These are phyloP conservation scores for Meloidogyne hapla DNA, from an alignment of 1,140 invertebrate genomes.

Conservation along the genomic window DNA sequence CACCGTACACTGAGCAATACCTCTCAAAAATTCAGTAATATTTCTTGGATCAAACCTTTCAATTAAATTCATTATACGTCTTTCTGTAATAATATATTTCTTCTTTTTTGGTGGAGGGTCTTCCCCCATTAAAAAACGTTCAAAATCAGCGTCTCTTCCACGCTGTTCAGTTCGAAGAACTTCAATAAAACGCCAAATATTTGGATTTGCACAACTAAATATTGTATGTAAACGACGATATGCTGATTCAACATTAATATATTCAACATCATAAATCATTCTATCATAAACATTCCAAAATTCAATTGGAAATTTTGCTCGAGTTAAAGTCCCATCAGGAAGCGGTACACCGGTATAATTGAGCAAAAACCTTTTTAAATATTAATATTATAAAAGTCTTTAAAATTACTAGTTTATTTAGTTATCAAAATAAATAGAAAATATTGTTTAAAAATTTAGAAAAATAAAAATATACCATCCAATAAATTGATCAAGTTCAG, in stretches of 20 bases:
- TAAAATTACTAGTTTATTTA: not conserved
- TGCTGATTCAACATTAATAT: conserved; percentile 46
- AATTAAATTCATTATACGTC: conserved; percentile 4
- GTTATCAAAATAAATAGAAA: too few relatives aligned
- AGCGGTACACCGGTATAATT: conserved; percentile 13
- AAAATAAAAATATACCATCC: not conserved
- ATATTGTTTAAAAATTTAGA: too few relatives aligned
- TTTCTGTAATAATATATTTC: conserved; percentile 13
- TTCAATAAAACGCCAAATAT: conserved; percentile 46
- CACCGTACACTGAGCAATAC: not conserved
- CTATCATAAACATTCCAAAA: conserved; percentile 38
- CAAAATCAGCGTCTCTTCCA: conserved; percentile 36
- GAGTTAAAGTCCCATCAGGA: conserved; percentile 9
- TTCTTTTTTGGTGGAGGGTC: conserved; percentile 3
- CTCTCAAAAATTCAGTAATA: conserved; percentile 22
- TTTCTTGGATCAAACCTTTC: conserved; percentile 7
- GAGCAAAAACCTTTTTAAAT: conserved; percentile 11
- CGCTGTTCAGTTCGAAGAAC: conserved; percentile 41
- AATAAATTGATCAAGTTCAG: not conserved
- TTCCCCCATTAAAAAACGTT: conserved; percentile 23
- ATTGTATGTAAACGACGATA: conserved; percentile 36
- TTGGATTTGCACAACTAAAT: conserved; percentile 32
- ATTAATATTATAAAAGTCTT: not conserved
- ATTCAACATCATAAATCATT: conserved; percentile 32
- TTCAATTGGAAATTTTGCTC: conserved; percentile 8